Percentiles rank a stretch among this genome's conserved stretches.
These are phyloP conservation scores for Microcebus griseorufus DNA, from an alignment of 2,113 vertebrate genomes.

Conservation along the genomic window DNA sequence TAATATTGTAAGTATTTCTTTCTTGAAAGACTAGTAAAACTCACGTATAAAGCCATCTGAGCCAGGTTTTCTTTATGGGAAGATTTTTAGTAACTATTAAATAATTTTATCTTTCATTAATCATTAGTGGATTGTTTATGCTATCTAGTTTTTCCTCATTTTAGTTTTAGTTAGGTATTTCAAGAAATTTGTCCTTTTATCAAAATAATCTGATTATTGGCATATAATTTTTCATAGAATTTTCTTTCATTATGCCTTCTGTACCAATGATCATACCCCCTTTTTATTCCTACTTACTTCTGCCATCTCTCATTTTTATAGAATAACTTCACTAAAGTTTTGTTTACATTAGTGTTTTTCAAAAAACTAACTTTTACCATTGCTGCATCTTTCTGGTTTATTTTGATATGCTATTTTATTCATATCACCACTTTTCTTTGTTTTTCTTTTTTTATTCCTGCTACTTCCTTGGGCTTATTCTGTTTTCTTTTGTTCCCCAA, in stretches of 20 bases:
- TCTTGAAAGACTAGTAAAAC: neutral
- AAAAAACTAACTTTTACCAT: neutral
- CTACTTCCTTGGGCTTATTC: neutral
- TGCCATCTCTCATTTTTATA: neutral
- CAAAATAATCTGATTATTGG: neutral
- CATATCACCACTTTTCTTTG: neutral
- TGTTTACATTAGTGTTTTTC: neutral
- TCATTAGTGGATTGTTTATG: neutral
- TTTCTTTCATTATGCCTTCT: neutral
- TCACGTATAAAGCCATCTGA: neutral
- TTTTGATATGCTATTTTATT: neutral
- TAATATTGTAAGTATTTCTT: neutral
- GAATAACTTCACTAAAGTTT: neutral
- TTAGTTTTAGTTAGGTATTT: neutral
- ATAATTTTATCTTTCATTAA: neutral
- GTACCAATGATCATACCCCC: neutral
- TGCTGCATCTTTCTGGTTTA: neutral
- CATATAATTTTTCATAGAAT: neutral
- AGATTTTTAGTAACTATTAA: neutral
- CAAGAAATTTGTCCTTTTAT: neutral
- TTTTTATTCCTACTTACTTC: neutral
- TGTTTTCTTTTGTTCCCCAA: neutral
- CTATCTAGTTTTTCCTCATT: neutral
- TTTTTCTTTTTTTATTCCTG: neutral
- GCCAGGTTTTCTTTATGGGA: neutral